Percentiles rank a stretch among this genome's conserved stretches.
Conservation (phyloP, 2,888 invertebrate species). For the Zaprionus bogoriensis region DNA sequence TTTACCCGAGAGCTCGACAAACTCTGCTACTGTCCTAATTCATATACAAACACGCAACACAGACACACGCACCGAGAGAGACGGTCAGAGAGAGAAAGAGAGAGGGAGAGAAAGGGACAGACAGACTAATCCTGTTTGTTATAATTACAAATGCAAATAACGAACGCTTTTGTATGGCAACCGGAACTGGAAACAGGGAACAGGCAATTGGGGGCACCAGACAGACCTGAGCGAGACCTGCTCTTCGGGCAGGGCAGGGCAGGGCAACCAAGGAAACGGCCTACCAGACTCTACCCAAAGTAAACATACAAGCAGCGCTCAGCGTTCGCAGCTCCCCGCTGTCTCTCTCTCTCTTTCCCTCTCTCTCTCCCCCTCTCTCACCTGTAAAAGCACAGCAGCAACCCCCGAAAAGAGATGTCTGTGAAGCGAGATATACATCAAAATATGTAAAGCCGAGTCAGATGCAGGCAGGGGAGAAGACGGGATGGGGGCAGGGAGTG, state of each 20-base stretch:
- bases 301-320: constrained; percentile 2
- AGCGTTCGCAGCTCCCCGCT: neutral
- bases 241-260: neutral
- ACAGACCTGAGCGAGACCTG: constrained; percentile 12
- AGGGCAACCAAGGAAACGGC: constrained; percentile 19
- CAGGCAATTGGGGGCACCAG: constrained; percentile 13
- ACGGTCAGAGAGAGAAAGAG: neutral
- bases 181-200: constrained; percentile 35
- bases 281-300: neutral
- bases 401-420: constrained; percentile 43
- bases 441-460: constrained; percentile 28
- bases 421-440: constrained; percentile 35
- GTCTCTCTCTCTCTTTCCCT: neutral
- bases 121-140: constrained; percentile 80
- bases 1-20: constrained; percentile 48
- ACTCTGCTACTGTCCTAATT: constrained; percentile 68
- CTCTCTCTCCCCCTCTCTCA: constrained; percentile 16
- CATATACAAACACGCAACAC: constrained; percentile 53
- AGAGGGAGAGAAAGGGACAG: constrained; percentile 17
- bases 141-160: constrained; percentile 83
- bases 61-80: constrained; percentile 11
- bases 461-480: neutral
- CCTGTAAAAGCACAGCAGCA: constrained; percentile 66
- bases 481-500: neutral
- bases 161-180: constrained; percentile 67